Percentiles rank a stretch among this genome's conserved stretches.
phyloP scores from a whole-genome alignment of 2,888 invertebrate genomes.

The Tinea semifulvella region DNA sequence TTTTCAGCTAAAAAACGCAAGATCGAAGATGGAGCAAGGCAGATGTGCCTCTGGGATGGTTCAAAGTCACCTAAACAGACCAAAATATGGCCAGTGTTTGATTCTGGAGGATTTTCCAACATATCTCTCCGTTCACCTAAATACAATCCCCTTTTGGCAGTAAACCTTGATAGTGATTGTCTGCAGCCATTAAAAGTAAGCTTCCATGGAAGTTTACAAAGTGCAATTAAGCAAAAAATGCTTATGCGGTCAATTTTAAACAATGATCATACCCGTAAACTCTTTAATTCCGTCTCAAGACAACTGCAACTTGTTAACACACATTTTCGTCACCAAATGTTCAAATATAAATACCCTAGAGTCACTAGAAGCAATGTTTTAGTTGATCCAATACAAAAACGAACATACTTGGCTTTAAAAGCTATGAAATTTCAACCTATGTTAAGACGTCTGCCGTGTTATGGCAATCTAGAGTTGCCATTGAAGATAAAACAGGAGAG shows the following conservation, averaged over 20 bases:
- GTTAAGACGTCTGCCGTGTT: constrained; percentile 52
- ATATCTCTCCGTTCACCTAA: constrained; percentile 28
- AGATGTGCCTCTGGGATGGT: constrained; percentile 40
- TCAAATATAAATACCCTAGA: constrained; percentile 52
- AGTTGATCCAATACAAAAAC: constrained; percentile 28
- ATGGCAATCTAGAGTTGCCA: constrained; percentile 56
- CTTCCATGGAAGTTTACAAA: constrained; percentile 41
- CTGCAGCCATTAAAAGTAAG: constrained; percentile 29
- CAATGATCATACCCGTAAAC: constrained; percentile 43
- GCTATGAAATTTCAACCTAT: constrained; percentile 51
- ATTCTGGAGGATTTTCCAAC: constrained; percentile 54
- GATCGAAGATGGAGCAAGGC: constrained; percentile 33
- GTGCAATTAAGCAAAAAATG: constrained; percentile 44
- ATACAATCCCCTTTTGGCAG: constrained; percentile 39
- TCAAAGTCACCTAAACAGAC: constrained; percentile 45
- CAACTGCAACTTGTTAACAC: constrained; percentile 53
- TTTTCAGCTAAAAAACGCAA: constrained; percentile 54
- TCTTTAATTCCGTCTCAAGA: constrained; percentile 51
- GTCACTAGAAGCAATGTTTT: constrained; percentile 54
- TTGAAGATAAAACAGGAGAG: constrained; percentile 51
- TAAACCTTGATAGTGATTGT: neutral
- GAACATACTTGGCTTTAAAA: constrained; percentile 28
- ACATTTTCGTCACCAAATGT: constrained; percentile 48
- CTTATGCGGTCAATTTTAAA: constrained; percentile 34
- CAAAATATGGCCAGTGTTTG: constrained; percentile 61